These are phyloP conservation scores for Mylabris phalerata DNA, from an alignment of 1,140 invertebrate genomes.

Conservation along the genomic window DNA sequence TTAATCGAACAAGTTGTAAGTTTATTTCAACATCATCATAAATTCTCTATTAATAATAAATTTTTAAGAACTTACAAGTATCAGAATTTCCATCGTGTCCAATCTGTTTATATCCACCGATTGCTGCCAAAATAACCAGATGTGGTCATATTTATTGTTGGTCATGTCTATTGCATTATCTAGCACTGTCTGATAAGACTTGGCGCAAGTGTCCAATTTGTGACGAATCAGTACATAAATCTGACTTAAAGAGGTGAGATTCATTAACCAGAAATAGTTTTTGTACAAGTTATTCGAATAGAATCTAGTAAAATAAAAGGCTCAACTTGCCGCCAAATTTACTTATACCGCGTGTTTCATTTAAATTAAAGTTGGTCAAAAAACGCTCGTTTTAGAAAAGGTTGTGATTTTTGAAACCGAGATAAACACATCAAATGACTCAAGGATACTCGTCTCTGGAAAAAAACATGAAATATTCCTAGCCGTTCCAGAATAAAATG, in stretches of 20 bases:
- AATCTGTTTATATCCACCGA: slow-evolving; percentile 79
- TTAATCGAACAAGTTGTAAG: slow-evolving; percentile 86
- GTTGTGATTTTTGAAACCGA: no score
- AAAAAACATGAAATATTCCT: no score
- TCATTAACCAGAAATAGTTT: not conserved
- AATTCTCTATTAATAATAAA: no score
- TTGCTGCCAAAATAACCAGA: slow-evolving; percentile 82
- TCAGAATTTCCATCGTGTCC: slow-evolving; percentile 74
- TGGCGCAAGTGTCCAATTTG: slow-evolving; percentile 84
- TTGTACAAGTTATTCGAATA: not conserved
- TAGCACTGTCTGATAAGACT: slow-evolving; percentile 72
- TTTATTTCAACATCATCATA: slow-evolving; percentile 22
- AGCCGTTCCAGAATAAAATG: no score
- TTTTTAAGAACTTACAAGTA: slow-evolving; percentile 50
- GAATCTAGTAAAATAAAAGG: not conserved
- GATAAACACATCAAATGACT: no score
- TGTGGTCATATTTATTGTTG: slow-evolving; percentile 97
- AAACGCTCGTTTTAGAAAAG: no score
- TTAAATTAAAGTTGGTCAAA: no score
- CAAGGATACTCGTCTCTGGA: no score
- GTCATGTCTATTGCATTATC: slow-evolving; percentile 90
- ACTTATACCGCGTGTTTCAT: no score
- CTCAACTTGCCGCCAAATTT: no score
- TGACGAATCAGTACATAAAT: slow-evolving; percentile 65
- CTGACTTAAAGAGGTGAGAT: slow-evolving; percentile 72